Conservation (phyloP, 2,888 invertebrate species). For the Agrochola lychnidis region DNA sequence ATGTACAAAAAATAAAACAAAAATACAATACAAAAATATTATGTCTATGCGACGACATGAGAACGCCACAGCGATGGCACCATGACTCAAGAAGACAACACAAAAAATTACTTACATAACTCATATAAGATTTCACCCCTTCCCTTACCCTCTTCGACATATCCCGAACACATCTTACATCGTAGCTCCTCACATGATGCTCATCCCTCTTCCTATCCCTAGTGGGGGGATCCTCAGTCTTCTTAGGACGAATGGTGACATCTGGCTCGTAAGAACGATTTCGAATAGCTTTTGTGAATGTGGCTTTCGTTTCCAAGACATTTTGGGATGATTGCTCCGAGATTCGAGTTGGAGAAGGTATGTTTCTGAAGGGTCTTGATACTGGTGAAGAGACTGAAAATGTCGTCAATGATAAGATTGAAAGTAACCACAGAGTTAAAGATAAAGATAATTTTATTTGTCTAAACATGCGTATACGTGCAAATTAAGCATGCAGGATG, state of each 20-base stretch:
- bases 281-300: conserved; percentile 10
- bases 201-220: conserved; percentile 66
- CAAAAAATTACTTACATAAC: conserved; percentile 62
- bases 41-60: not conserved
- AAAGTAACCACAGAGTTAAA: too few species aligned
- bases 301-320: conserved; percentile 38
- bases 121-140: conserved; percentile 49
- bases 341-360: conserved; percentile 29
- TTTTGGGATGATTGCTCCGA: conserved; percentile 16
- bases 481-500: too few species aligned
- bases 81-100: not conserved
- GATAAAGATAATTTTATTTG: too few species aligned
- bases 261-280: conserved; percentile 39
- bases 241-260: conserved; percentile 54
- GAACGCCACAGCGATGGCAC: too few species aligned
- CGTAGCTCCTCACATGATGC: conserved; percentile 57
- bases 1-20: too few species aligned
- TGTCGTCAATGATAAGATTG: not conserved
- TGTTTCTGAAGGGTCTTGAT: conserved; percentile 22
- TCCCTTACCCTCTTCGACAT: conserved; percentile 66
- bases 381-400: not conserved
- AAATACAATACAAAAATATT: too few species aligned
- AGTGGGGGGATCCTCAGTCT: conserved; percentile 71
- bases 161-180: conserved; percentile 70
- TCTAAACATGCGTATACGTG: too few species aligned